phyloP scores from a whole-genome alignment of 2,113 vertebrate species.

The Mus musculus region DNA sequence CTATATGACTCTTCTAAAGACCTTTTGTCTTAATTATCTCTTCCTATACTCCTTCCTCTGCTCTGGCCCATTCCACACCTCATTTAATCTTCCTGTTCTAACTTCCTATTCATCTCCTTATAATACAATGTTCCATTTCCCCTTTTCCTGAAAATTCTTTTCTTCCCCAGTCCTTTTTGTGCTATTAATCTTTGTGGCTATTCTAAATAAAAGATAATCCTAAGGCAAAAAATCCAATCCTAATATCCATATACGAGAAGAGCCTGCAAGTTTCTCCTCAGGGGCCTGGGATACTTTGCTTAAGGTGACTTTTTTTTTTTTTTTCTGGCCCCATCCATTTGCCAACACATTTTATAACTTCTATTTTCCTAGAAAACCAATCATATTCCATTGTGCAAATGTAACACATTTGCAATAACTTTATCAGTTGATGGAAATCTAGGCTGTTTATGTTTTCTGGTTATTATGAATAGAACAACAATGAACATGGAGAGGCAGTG shows the following conservation, averaged over 20 bases:
- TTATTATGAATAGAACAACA: not conserved
- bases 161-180: not conserved
- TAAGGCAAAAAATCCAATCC: not conserved
- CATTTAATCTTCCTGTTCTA: not conserved
- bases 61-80: not conserved
- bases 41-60: not conserved
- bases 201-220: not conserved
- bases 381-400: not conserved
- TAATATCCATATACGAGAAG: not conserved
- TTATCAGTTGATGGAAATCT: not conserved
- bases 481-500: not conserved
- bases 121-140: not conserved
- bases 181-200: not conserved
- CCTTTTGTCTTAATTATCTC: not conserved
- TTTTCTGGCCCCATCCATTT: not conserved
- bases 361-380: not conserved
- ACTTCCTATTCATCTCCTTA: not conserved
- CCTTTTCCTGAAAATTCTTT: not conserved
- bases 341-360: not conserved
- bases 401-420: not conserved
- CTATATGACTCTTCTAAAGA: not conserved
- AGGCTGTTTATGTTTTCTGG: not conserved
- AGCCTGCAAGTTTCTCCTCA: not conserved
- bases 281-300: not conserved
- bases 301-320: not conserved